phyloP scores from a whole-genome alignment of 2,113 vertebrate species.

The Xiphorhynchus elegans region DNA sequence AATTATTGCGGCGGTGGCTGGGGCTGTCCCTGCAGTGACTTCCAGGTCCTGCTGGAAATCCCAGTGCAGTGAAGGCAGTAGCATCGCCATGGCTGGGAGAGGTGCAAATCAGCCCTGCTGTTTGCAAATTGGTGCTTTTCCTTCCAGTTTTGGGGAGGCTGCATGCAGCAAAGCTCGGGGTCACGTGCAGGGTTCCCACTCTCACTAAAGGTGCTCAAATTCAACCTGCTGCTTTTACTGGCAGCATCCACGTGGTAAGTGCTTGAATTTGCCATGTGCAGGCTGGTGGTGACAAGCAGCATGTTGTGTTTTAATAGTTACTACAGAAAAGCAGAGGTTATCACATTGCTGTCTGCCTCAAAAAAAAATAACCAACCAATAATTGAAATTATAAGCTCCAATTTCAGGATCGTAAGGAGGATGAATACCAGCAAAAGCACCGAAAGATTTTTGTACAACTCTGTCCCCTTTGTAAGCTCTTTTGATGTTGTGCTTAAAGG shows the following conservation, averaged over 20 bases:
- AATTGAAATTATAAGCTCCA: background rate
- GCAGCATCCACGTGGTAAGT: fast-evolving
- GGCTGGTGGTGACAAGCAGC: background rate
- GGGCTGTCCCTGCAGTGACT: background rate
- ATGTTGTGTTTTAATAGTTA: background rate
- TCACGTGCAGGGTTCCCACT: fast-evolving
- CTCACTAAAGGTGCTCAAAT: background rate
- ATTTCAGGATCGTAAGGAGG: background rate
- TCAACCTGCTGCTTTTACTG: background rate
- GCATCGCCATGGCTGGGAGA: background rate
- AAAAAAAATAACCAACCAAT: background rate
- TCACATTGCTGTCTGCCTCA: background rate
- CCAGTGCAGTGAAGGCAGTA: fast-evolving
- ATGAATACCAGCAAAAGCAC: background rate
- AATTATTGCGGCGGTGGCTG: background rate
- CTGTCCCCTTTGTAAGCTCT: background rate
- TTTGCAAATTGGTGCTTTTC: background rate
- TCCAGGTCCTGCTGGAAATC: background rate
- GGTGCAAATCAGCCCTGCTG: background rate
- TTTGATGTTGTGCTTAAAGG: background rate
- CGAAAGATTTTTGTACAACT: background rate
- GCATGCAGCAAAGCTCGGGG: background rate
- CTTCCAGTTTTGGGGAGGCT: background rate
- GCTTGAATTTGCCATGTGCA: background rate
- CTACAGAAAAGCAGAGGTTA: background rate